Percentiles rank a stretch among this genome's conserved stretches.
These are phyloP conservation scores for Nomada goodeniana DNA, from an alignment of 2,888 invertebrate genomes.

Conservation along the genomic window DNA sequence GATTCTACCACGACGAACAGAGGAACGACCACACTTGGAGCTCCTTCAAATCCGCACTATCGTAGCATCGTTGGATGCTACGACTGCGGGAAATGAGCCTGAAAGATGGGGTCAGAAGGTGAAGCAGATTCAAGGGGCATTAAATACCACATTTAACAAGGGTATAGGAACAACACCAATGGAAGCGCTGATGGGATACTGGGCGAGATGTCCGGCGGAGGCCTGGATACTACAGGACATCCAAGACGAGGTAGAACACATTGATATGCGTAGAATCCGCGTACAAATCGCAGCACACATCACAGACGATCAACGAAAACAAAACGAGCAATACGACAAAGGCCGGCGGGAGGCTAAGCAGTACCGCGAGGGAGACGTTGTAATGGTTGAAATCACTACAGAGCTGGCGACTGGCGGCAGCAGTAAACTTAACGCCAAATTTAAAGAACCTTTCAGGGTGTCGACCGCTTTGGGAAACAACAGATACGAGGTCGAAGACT, in stretches of 20 bases:
- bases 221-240: background rate
- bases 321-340: background rate
- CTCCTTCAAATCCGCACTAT: too few relatives aligned
- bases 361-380: background rate
- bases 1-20: too few relatives aligned
- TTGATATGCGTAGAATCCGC: background rate
- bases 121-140: too few relatives aligned
- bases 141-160: background rate
- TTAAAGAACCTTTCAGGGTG: slow-evolving; percentile 1
- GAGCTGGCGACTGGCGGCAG: background rate
- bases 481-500: slow-evolving; percentile 14
- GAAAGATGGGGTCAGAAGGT: too few relatives aligned
- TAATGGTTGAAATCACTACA: background rate
- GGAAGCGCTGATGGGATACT: background rate
- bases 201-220: background rate
- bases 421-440: background rate
- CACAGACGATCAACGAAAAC: slow-evolving; percentile 1
- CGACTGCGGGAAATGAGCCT: too few relatives aligned
- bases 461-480: background rate
- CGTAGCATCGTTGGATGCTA: too few relatives aligned
- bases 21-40: too few relatives aligned
- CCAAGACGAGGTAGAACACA: background rate
- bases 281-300: background rate
- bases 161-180: background rate
- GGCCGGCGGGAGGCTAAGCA: background rate